Conservation (phyloP, 2,113 vertebrate species). For the Meleagris gallopavo region DNA sequence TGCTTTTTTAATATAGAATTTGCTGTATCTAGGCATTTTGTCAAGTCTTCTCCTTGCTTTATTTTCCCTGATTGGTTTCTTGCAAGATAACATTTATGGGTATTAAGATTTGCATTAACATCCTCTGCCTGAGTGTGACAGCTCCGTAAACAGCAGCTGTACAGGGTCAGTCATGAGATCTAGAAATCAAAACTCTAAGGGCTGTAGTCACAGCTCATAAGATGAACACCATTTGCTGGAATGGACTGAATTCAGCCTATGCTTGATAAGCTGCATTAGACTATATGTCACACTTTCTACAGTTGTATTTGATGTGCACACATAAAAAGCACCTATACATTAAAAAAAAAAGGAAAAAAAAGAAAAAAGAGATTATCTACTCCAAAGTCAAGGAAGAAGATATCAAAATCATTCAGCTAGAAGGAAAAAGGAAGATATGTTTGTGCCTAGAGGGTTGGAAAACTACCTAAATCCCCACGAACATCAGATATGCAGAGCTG, state of each 20-base stretch:
- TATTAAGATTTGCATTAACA: slow-evolving; percentile 32
- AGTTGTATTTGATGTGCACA: neutral
- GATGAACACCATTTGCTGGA: neutral
- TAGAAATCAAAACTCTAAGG: slow-evolving; percentile 58
- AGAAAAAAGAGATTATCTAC: neutral
- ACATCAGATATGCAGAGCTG: slow-evolving; percentile 10
- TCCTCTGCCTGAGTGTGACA: neutral
- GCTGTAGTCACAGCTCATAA: neutral
- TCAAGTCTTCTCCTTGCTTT: neutral
- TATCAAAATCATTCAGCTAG: slow-evolving; percentile 33
- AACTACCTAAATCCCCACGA: neutral
- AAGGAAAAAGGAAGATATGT: neutral
- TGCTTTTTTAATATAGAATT: neutral
- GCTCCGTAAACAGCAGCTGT: slow-evolving; percentile 41
- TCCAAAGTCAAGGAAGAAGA: neutral
- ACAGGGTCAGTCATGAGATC: slow-evolving; percentile 2
- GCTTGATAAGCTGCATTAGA: slow-evolving; percentile 20
- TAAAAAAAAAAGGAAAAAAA: neutral
- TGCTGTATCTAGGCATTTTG: neutral
- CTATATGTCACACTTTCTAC: slow-evolving; percentile 6
- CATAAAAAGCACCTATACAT: neutral
- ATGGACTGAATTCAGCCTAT: slow-evolving; percentile 11
- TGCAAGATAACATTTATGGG: neutral
- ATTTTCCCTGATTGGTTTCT: slow-evolving; percentile 17
- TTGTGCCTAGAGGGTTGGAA: slow-evolving; percentile 43